Evolutionary conservation across 2,113 vertebrate species (phyloP).

Genomic region (Garra rufa): DNA sequence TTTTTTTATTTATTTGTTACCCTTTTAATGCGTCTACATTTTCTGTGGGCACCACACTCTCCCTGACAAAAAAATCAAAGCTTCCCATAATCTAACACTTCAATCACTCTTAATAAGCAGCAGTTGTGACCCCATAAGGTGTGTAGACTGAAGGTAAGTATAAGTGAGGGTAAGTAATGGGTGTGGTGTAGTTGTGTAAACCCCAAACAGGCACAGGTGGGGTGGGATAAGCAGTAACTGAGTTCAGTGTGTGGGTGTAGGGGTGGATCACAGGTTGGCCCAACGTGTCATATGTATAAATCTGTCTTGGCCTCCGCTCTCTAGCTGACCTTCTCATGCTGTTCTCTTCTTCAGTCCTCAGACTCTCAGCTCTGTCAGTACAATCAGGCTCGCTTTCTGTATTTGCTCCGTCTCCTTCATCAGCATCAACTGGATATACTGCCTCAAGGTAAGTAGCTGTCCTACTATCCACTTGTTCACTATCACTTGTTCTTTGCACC

Average conservation of each 20-base stretch:
- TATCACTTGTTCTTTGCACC: neutral
- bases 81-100: no score
- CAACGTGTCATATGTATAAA: neutral
- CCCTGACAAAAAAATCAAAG: no score
- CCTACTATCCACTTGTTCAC: neutral
- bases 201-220: neutral
- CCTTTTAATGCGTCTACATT: no score
- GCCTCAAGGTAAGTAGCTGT: neutral
- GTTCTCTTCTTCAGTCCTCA: neutral
- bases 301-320: neutral
- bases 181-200: neutral
- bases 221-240: no score
- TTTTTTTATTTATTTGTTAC: no score
- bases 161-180: neutral
- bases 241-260: neutral
- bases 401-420: neutral
- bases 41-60: no score
- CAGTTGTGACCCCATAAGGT: constrained; percentile 3
- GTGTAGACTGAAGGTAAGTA: neutral
- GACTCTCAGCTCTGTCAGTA: neutral
- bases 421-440: neutral
- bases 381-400: neutral
- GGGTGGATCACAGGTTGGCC: neutral
- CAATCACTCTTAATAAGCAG: no score
- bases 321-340: constrained; percentile 1